Evolutionary conservation across 2,888 invertebrate species (phyloP), one percentile per base, ranked within the genome.

Genomic region (Hoplodrina blanda): DNA sequence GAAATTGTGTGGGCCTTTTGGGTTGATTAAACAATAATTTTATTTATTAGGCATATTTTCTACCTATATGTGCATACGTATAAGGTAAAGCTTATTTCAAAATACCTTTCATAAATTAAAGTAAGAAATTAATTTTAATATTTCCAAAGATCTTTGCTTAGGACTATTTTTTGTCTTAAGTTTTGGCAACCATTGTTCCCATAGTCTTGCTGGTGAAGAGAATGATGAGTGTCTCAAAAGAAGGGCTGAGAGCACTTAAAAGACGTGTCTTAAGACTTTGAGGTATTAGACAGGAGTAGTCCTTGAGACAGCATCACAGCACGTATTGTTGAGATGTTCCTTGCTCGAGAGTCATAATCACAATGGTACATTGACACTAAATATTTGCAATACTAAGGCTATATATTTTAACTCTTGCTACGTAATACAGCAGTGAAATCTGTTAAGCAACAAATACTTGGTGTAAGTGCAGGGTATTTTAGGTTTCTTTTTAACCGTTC

Each of bases 261-360:
- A n/a, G 33, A 41, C 25, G 44, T 44, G 17, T 11, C 52, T 62
- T 7, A 54, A 50, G 46, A 54, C 25, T 53, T 37, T 50, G n/a
- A 77, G n/a, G 76, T 44, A 71, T 55, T 71, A 77, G 59, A 20
- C 53, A 52, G 54, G 10, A 76, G 62, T 57, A 59, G 37, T 5
- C 2, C 50, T 64, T 77, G 37, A 64, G 59, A 64, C 64, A 30
- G 44, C n/a, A 30, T 15, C 54, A 64, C 64, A 30, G 44, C n/a
- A 30, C n/a, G 17, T 19, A 33, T n/a, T 19, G 30, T 57, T 10
- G 70, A 57, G 56, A 76, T 57, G 41, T 25, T 33, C 20, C 37
- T 69, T 17, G 25, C 13, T 70, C 2, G 15, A 44, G 4, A 49
- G 15, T 15, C 0, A 5, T 50, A 52, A 60, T 68, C 19, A 15